phyloP scores from a whole-genome alignment of 2,113 vertebrate genomes.

The Callaeas wilsoni region DNA sequence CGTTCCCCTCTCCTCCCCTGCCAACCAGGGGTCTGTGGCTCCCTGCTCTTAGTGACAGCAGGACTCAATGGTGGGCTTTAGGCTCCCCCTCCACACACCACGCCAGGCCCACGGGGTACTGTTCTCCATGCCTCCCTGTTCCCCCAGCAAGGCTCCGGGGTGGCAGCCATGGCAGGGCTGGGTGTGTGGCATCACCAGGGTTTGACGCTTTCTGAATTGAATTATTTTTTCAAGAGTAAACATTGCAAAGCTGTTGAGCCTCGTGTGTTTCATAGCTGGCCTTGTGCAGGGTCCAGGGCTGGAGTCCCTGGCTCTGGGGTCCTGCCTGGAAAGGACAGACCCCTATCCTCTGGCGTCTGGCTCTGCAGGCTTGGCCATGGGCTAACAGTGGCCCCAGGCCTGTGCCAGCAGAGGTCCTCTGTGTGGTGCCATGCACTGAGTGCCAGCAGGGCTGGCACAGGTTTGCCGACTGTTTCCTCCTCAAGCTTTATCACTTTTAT shows the following conservation, averaged over 20 bases:
- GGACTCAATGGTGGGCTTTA: neutral
- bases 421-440: neutral
- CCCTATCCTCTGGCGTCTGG: neutral
- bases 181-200: neutral
- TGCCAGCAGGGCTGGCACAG: neutral
- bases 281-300: fast-evolving
- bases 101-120: fast-evolving
- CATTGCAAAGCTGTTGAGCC: conserved; percentile 33
- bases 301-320: neutral
- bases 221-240: conserved; percentile 65
- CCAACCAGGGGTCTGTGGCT: neutral
- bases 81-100: neutral
- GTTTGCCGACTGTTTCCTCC: neutral
- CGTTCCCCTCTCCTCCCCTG: neutral
- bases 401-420: conserved; percentile 35
- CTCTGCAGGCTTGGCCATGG: neutral
- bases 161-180: neutral
- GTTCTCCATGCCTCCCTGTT: fast-evolving
- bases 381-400: neutral
- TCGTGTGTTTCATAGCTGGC: neutral
- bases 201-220: neutral
- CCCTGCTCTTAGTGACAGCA: neutral
- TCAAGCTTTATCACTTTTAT: neutral
- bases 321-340: neutral
- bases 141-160: neutral